Conservation (phyloP, 2,888 invertebrate species). For the Calliphora vomitoria region DNA sequence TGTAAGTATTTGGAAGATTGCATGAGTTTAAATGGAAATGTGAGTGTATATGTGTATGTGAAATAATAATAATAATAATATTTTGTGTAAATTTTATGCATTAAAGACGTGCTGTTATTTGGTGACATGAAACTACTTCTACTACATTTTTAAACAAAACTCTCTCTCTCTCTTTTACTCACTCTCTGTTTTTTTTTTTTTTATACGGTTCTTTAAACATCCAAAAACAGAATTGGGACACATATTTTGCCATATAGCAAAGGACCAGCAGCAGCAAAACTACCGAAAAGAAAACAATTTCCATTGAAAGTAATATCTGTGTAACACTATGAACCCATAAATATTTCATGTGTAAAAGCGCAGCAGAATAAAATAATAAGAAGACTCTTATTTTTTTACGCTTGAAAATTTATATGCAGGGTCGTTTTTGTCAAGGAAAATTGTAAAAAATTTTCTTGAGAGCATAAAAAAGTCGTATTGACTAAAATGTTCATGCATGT, state of each 20-base stretch:
- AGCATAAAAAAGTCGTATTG: slow-evolving; percentile 34
- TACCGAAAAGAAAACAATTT: slow-evolving; percentile 41
- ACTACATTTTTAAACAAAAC: slow-evolving; percentile 35
- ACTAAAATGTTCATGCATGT: slow-evolving; percentile 26
- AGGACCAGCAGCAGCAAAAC: slow-evolving; percentile 6
- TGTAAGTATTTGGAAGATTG: not conserved
- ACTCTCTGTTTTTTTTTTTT: not conserved
- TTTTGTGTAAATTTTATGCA: slow-evolving; percentile 71
- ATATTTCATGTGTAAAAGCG: slow-evolving; percentile 68
- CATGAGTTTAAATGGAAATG: not conserved
- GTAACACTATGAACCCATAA: slow-evolving; percentile 68
- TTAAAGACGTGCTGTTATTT: slow-evolving; percentile 69
- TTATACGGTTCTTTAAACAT: slow-evolving; percentile 3
- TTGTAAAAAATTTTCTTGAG: slow-evolving; percentile 15
- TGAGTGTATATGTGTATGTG: slow-evolving; percentile 7
- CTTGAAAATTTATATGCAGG: not conserved
- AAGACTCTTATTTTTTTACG: slow-evolving; percentile 30
- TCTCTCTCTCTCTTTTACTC: not conserved
- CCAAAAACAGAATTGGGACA: slow-evolving; percentile 53
- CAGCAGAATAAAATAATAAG: slow-evolving; percentile 30
- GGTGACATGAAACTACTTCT: slow-evolving; percentile 51
- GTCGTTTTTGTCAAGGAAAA: not conserved
- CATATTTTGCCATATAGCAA: slow-evolving; percentile 34
- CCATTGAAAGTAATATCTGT: slow-evolving; percentile 62
- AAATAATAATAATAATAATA: slow-evolving; percentile 54